Conservation (phyloP, 2,888 invertebrate species). For the Polyommatus iphigenia region DNA sequence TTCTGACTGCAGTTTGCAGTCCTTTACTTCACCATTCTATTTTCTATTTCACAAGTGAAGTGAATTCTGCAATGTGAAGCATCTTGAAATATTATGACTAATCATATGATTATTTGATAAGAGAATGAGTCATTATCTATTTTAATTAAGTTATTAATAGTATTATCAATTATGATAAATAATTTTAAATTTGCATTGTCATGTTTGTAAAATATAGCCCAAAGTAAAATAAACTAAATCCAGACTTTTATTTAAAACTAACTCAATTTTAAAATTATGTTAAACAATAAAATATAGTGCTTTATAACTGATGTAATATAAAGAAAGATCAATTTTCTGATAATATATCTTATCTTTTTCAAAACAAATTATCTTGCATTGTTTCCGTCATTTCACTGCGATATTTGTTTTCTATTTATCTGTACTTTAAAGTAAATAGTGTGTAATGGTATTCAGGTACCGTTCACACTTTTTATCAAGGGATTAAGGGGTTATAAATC, state of each 20-base stretch:
- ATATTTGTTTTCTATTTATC: background rate
- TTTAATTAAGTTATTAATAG: background rate
- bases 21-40: background rate
- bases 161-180: background rate
- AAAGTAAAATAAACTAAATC: background rate
- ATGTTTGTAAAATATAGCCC: background rate
- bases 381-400: background rate
- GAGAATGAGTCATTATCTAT: background rate
- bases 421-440: background rate
- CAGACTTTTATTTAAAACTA: background rate
- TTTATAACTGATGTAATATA: background rate
- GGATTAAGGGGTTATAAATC: background rate
- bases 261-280: too few relatives aligned
- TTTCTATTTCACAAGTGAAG: background rate
- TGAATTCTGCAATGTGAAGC: background rate
- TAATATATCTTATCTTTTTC: background rate
- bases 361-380: background rate
- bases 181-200: background rate
- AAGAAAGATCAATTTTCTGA: conserved; percentile 10
- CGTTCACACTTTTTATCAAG: background rate
- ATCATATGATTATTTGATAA: background rate
- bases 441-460: background rate
- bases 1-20: background rate
- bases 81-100: background rate
- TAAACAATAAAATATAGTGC: background rate